Percentiles rank a stretch among this genome's conserved stretches.
Conservation (phyloP, 2,797 vertebrate genomes). For the Enoplosus armatus region DNA sequence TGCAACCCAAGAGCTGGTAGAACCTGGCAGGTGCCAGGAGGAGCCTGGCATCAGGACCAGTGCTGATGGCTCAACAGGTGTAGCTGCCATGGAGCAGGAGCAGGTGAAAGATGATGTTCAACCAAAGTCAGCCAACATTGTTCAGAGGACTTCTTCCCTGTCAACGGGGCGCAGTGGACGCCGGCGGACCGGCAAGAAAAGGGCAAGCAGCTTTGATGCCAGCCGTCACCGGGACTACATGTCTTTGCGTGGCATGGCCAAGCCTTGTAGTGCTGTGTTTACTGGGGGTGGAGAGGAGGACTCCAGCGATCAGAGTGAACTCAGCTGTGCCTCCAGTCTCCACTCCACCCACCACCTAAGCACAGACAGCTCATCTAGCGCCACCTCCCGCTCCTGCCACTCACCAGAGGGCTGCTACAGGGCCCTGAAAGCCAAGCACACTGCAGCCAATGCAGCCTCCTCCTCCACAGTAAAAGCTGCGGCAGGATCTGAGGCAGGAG, state of each 20-base stretch:
- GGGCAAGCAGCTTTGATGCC: conserved; percentile 97
- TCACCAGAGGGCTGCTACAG: conserved; percentile 92
- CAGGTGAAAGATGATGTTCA: conserved; percentile 84
- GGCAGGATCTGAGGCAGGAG: conserved; percentile 82
- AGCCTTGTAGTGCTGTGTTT: conserved; percentile 92
- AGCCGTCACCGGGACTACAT: conserved; percentile 94
- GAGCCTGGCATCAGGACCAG: conserved; percentile 72
- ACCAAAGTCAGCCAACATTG: conserved; percentile 87
- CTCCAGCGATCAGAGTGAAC: conserved; percentile 97
- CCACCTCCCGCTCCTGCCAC: conserved; percentile 93
- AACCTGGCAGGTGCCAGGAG: conserved; percentile 54
- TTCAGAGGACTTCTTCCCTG: conserved; percentile 91
- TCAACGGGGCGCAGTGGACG: conserved; percentile 86
- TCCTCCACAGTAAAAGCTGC: conserved; percentile 75
- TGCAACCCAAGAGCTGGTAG: conserved; percentile 58
- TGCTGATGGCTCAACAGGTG: conserved; percentile 71
- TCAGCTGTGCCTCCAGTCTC: conserved; percentile 95
- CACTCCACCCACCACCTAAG: conserved; percentile 94
- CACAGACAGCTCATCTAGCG: conserved; percentile 95
- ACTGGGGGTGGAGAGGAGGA: conserved; percentile 90
- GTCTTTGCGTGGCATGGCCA: conserved; percentile 89
- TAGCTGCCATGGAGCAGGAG: conserved; percentile 76
- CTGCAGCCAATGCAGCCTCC: conserved; percentile 69
- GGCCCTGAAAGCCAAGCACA: conserved; percentile 90
- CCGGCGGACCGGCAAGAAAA: conserved; percentile 92